Evolutionary conservation across 2,797 vertebrate genomes (phyloP).

Genomic region (Geotrypetes seraphini): DNA sequence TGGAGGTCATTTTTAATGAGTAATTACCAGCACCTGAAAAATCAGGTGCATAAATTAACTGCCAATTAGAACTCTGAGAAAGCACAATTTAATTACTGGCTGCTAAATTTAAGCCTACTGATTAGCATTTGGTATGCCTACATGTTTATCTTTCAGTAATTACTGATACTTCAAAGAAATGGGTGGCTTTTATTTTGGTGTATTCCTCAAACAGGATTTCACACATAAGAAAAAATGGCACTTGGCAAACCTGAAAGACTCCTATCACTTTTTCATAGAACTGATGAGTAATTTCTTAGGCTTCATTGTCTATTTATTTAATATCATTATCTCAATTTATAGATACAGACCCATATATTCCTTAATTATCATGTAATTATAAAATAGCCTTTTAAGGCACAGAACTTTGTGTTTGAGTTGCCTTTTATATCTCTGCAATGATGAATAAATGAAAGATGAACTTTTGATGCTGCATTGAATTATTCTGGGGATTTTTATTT

Average conservation of each 20-base stretch:
- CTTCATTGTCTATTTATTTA: slow-evolving; percentile 4
- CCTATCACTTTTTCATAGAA: slow-evolving; percentile 16
- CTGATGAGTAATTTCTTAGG: slow-evolving; percentile 23
- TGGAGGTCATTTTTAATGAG: slow-evolving; percentile 53
- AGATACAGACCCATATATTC: slow-evolving; percentile 40
- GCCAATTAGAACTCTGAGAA: slow-evolving; percentile 42
- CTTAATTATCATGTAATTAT: slow-evolving; percentile 33
- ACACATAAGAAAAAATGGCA: slow-evolving; percentile 11
- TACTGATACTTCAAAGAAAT: slow-evolving; percentile 24
- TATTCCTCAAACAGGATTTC: slow-evolving; percentile 9
- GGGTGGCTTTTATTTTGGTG: slow-evolving; percentile 16
- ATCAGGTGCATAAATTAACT: slow-evolving; percentile 58
- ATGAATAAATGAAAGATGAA: slow-evolving; percentile 6
- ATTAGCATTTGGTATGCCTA: slow-evolving; percentile 22
- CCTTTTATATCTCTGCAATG: slow-evolving; percentile 4
- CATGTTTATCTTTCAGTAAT: slow-evolving; percentile 34
- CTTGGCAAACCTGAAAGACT: slow-evolving; percentile 14
- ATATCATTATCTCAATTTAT: slow-evolving; percentile 30
- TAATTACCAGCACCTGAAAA: slow-evolving; percentile 40
- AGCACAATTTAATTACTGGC: slow-evolving; percentile 37
- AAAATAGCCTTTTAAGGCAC: slow-evolving; percentile 16
- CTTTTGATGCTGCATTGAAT: too few species aligned
- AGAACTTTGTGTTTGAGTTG: slow-evolving; percentile 9
- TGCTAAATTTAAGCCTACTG: slow-evolving; percentile 41
- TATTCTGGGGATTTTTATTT: too few species aligned